Conservation (phyloP, 1,140 invertebrate genomes). For the Atta cephalotes region DNA sequence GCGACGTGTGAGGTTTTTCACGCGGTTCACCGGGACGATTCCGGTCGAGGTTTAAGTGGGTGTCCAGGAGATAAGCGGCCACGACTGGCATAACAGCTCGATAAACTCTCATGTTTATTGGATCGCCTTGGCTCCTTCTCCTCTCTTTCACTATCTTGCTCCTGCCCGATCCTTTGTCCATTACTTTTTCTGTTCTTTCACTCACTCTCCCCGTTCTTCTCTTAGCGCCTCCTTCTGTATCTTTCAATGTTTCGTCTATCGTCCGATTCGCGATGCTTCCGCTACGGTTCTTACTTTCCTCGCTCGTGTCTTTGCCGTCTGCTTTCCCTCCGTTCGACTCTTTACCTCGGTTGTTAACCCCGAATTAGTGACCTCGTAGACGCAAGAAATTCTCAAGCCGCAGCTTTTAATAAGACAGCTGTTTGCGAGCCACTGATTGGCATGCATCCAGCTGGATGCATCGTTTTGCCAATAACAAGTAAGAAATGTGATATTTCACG, state of each 20-base stretch:
- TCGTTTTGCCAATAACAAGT: constrained; percentile 55
- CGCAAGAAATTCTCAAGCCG: constrained; percentile 56
- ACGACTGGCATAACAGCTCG: constrained; percentile 82
- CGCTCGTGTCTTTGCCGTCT: constrained; percentile 29
- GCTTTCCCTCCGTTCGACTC: constrained; percentile 39
- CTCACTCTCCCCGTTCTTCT: neutral
- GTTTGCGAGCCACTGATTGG: constrained; percentile 3
- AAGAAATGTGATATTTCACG: constrained; percentile 43
- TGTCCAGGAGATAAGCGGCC: constrained; percentile 83
- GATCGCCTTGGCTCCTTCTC: constrained; percentile 72
- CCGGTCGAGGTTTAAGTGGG: constrained; percentile 82
- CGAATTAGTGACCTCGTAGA: constrained; percentile 66
- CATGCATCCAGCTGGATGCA: constrained; percentile 13
- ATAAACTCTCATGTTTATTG: constrained; percentile 84
- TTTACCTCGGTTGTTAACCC: constrained; percentile 76
- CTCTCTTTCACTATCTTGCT: constrained; percentile 30
- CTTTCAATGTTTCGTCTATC: constrained; percentile 48
- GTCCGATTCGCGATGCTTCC: constrained; percentile 19
- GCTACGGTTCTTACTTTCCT: constrained; percentile 47
- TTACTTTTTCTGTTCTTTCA: constrained; percentile 1
- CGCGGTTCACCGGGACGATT: constrained; percentile 75
- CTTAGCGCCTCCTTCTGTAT: constrained; percentile 1
- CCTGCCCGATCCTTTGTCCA: constrained; percentile 11
- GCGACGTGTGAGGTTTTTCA: constrained; percentile 84
- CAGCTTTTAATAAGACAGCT: constrained; percentile 72